These are phyloP conservation scores for Octodon degus DNA, from an alignment of 2,113 vertebrate genomes.

Conservation along the genomic window DNA sequence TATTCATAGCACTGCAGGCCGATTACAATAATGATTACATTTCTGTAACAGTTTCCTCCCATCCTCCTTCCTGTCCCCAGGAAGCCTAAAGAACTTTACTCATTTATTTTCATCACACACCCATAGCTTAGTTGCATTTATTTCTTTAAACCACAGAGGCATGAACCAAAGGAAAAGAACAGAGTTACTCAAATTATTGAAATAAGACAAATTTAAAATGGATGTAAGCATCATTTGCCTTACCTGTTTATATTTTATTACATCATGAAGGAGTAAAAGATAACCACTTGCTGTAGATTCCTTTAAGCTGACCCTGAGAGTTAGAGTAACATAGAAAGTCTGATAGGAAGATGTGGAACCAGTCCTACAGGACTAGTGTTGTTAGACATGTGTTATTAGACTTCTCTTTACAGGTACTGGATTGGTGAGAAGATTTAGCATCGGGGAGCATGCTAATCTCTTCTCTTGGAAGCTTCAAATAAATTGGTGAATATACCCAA, in stretches of 20 bases:
- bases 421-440: not conserved
- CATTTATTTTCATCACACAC: constrained; percentile 73
- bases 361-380: not conserved
- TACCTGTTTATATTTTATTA: constrained; percentile 65
- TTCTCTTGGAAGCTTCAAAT: constrained; percentile 13
- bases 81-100: constrained; percentile 77
- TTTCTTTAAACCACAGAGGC: constrained; percentile 63
- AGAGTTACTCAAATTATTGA: constrained; percentile 46
- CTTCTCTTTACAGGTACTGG: constrained; percentile 24
- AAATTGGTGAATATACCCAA: not conserved
- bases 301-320: constrained; percentile 42
- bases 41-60: constrained; percentile 77
- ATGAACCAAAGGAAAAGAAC: not conserved
- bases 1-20: constrained; percentile 80
- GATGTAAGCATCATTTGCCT: constrained; percentile 41
- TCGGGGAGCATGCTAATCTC: not conserved
- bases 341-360: not conserved
- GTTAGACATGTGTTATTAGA: not conserved
- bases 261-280: not conserved
- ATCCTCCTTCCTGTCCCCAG: constrained; percentile 78
- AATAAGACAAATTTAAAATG: constrained; percentile 49
- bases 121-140: constrained; percentile 61
- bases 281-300: not conserved
- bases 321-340: constrained; percentile 44
- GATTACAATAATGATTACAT: constrained; percentile 80